These are phyloP conservation scores for Phoenicopterus ruber DNA, from an alignment of 2,113 vertebrate genomes.

Conservation along the genomic window DNA sequence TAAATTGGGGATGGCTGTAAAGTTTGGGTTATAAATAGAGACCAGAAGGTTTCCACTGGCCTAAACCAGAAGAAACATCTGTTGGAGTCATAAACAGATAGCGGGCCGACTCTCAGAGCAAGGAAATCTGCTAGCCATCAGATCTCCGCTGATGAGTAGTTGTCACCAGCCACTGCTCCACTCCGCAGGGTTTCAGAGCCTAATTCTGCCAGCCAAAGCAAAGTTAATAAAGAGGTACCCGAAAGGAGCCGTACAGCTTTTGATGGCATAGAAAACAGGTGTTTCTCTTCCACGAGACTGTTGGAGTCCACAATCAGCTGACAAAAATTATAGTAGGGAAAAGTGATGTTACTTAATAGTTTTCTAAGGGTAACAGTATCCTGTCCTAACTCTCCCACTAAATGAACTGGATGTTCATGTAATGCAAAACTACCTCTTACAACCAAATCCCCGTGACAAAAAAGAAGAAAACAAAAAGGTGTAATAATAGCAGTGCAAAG, in stretches of 20 bases:
- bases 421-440: background rate
- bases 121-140: background rate
- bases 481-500: background rate
- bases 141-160: background rate
- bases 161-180: background rate
- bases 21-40: background rate
- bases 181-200: background rate
- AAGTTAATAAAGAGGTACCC: background rate
- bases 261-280: conserved; percentile 9
- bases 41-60: background rate
- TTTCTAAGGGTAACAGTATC: background rate
- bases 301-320: background rate
- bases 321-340: background rate
- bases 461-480: background rate
- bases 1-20: background rate
- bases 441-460: background rate
- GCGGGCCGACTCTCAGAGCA: background rate
- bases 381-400: background rate
- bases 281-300: background rate
- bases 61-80: background rate
- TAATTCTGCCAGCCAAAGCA: background rate
- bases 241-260: background rate
- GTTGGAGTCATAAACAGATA: background rate
- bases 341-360: background rate
- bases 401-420: background rate